A percentile compares a stretch with the other conserved stretches of the same genome.
Conservation (phyloP, 92 coral and sea anemone species). For the Heliopora coerulea region DNA sequence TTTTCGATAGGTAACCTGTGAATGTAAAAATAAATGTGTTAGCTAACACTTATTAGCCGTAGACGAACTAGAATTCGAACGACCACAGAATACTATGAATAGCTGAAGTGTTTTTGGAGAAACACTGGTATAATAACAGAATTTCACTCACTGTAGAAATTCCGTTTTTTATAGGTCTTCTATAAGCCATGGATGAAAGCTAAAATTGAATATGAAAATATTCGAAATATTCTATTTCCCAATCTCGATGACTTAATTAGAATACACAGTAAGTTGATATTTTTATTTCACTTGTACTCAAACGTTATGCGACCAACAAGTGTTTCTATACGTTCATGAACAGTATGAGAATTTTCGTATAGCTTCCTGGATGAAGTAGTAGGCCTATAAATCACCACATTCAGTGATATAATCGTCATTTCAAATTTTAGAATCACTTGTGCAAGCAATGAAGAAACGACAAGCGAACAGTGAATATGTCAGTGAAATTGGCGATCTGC, state of each 20-base stretch:
- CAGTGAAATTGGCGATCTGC: slow-evolving; percentile 78
- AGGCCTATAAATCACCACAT: neutral
- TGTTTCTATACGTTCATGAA: too few species aligned
- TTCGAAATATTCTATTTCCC: slow-evolving; percentile 74
- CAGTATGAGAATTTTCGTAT: too few species aligned
- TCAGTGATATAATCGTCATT: neutral
- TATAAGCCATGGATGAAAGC: slow-evolving; percentile 92
- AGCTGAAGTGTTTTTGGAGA: too few species aligned
- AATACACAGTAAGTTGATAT: slow-evolving; percentile 76
- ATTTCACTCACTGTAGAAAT: too few species aligned
- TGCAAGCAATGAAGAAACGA: slow-evolving; percentile 68
- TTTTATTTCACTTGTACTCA: too few species aligned
- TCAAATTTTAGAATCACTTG: slow-evolving; percentile 61
- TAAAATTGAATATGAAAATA: slow-evolving; percentile 64
- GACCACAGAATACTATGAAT: too few species aligned
- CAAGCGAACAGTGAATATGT: slow-evolving; percentile 64
- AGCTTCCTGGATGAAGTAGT: too few species aligned
- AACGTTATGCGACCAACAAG: too few species aligned
- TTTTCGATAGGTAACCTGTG: too few species aligned
- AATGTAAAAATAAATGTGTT: too few species aligned
- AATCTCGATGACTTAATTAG: slow-evolving; percentile 82
- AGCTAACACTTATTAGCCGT: too few species aligned
- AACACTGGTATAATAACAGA: neutral
- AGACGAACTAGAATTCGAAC: too few species aligned
- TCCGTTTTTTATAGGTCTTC: slow-evolving; percentile 72